Evolutionary conservation across 2,888 invertebrate species (phyloP).

Genomic region (Vannuccia rotundouncinata): DNA sequence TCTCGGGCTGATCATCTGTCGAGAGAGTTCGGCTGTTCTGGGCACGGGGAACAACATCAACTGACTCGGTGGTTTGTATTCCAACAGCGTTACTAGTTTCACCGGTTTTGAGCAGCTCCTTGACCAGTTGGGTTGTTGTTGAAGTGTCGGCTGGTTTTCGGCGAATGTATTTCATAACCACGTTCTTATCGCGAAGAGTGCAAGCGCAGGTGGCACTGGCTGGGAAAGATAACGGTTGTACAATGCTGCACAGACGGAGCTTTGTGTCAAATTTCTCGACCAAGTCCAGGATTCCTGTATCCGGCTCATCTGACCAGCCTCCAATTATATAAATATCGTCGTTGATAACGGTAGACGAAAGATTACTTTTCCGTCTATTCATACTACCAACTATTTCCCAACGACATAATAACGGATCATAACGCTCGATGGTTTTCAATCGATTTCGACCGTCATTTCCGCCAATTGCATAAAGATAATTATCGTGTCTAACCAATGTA

Average conservation of each 20-base stretch:
- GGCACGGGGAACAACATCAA: background rate
- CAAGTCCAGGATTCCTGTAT: slow-evolving; percentile 32
- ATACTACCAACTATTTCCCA: slow-evolving; percentile 34
- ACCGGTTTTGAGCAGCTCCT: background rate
- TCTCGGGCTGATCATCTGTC: background rate
- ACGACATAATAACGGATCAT: slow-evolving; percentile 29
- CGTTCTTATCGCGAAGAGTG: slow-evolving; percentile 32
- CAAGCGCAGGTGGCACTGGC: slow-evolving; percentile 40
- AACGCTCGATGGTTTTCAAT: slow-evolving; percentile 34
- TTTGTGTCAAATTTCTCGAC: slow-evolving; percentile 39
- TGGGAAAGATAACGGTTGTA: slow-evolving; percentile 23
- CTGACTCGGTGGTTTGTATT: background rate
- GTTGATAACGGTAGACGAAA: slow-evolving; percentile 33
- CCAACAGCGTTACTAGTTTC: background rate
- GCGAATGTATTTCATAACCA: slow-evolving; percentile 35
- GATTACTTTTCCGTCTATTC: slow-evolving; percentile 38
- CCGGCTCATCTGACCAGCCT: slow-evolving; percentile 39
- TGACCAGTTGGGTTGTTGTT: background rate
- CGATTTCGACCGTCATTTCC: slow-evolving; percentile 37
- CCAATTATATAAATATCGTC: slow-evolving; percentile 39
- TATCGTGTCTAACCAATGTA: slow-evolving; percentile 77
- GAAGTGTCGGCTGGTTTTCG: background rate
- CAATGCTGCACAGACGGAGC: background rate
- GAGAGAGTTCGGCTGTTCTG: background rate
- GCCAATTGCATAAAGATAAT: slow-evolving; percentile 63